Percentiles rank a stretch among this genome's conserved stretches.
Evolutionary conservation across 1,140 invertebrate genomes (phyloP).

Genomic region (Microplitis demolitor): DNA sequence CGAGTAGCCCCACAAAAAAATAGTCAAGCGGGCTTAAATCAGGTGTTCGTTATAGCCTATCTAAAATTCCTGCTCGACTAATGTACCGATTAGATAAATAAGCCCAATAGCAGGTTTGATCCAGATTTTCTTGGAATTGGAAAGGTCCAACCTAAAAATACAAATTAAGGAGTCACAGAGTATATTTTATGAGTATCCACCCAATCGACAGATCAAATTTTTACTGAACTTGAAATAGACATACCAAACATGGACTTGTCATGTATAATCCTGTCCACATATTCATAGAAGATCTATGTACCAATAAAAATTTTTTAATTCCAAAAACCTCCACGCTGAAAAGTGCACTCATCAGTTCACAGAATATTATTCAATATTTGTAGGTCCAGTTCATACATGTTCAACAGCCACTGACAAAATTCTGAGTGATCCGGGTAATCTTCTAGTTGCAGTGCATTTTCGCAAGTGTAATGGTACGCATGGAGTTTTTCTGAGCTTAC

Average conservation of each 20-base stretch:
- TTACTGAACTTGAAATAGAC: neutral
- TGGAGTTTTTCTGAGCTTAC: too few species aligned
- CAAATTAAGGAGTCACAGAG: neutral
- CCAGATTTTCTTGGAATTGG: constrained; percentile 40
- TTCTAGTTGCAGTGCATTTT: too few species aligned
- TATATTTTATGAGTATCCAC: neutral
- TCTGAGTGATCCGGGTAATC: too few species aligned
- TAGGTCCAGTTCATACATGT: constrained; percentile 26
- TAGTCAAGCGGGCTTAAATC: constrained; percentile 54
- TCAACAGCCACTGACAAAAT: constrained; percentile 2
- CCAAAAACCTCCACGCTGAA: constrained; percentile 44
- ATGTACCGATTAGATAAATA: constrained; percentile 47
- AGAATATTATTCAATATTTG: constrained; percentile 42
- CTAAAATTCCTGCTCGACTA: constrained; percentile 45
- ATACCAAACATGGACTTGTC: constrained; percentile 34
- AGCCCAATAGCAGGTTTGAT: constrained; percentile 39
- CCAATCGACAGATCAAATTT: neutral
- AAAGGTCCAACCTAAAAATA: constrained; percentile 39
- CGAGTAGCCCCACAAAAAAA: constrained; percentile 51
- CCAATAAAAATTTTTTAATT: constrained; percentile 52
- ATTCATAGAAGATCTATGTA: constrained; percentile 50
- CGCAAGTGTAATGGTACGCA: too few species aligned
- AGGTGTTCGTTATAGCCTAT: constrained; percentile 51
- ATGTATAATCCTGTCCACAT: constrained; percentile 43
- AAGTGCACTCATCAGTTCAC: constrained; percentile 48